Evolutionary conservation across 53 echinoderm and acorn worm species (phyloP), one percentile per base, ranked within the genome.

Genomic region (Astropecten irregularis): DNA sequence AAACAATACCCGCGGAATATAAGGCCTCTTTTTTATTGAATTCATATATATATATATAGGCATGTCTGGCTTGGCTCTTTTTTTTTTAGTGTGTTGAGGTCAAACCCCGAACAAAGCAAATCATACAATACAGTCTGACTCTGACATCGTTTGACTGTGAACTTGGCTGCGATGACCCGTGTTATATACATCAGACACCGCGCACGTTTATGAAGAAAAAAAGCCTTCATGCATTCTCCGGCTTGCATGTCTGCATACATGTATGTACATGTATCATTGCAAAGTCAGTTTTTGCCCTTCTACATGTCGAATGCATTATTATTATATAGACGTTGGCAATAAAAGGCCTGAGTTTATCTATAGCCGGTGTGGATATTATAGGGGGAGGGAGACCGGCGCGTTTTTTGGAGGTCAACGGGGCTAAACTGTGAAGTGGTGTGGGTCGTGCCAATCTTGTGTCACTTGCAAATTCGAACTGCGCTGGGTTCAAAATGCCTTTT

Each of bases 131-230:
- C 61, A 23, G 79, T 79, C 79, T 79, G 48, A 47, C 62, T 31
- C 46, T 16, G 47, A 61, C 46, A 35, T 19, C 4, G 61, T 21
- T 46, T 9, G 48, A 10, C 47, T 27, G 28, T 62, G 79, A 79
- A 79, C 79, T 62, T 62, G 59, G 61, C 79, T 27, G 44, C 20
- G 79, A 79, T 79, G 79, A 62, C 79, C 76, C 36, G 54, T 62
- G 79, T 38, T 16, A 28, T 9, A 9, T 23, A 44, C 32, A 52
- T 14, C 15, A 30, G 20, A 68, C 27, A 58, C 59, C 14, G 47
- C 8, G 8, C 14, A 14, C 14, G 47, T 46, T 46, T 46, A 14
- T 46, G 47, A 9, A 9, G 47, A 9, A 46, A 9, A 46, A 9
- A 8, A 14, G 47, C 14, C 47, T 46, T 8, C 8, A 51, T 19